Percentiles rank a stretch among this genome's conserved stretches.
Evolutionary conservation across 1,140 invertebrate species (phyloP).

Genomic region (Lepidotrigona ventralis): DNA sequence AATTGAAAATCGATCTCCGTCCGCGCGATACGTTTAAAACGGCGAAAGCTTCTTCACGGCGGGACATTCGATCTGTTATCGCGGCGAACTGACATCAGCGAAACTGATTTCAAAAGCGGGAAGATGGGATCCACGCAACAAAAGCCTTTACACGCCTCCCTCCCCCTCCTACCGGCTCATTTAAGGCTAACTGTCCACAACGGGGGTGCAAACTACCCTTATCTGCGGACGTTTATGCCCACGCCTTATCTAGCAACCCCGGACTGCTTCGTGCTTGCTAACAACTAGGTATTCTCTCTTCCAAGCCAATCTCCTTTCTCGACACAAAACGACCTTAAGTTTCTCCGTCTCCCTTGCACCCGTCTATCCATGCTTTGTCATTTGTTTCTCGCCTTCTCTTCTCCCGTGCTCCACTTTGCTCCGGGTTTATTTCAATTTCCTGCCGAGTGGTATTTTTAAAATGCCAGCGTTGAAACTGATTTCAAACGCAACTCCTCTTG

Average conservation of each 20-base stretch:
- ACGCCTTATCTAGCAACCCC: constrained; percentile 74
- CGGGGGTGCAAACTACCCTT: constrained; percentile 79
- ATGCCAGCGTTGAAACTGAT: constrained; percentile 1
- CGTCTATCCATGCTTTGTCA: constrained; percentile 10
- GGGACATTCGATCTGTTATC: constrained; percentile 46
- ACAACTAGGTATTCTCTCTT: constrained; percentile 69
- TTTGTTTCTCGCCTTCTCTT: constrained; percentile 19
- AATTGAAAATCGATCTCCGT: neutral
- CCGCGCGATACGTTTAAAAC: neutral
- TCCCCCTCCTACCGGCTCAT: constrained; percentile 68
- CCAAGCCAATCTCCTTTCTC: constrained; percentile 65
- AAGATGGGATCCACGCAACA: constrained; percentile 56
- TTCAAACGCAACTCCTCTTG: neutral
- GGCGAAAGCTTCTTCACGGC: constrained; percentile 11
- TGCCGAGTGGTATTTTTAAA: constrained; percentile 25
- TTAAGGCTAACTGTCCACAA: constrained; percentile 79
- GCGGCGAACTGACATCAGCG: constrained; percentile 21
- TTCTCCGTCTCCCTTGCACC: constrained; percentile 12
- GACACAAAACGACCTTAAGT: constrained; percentile 58
- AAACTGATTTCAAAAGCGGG: constrained; percentile 64
- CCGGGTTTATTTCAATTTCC: constrained; percentile 50
- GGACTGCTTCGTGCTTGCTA: constrained; percentile 70
- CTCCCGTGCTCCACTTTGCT: constrained; percentile 1
- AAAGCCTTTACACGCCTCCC: constrained; percentile 62
- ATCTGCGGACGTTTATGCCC: constrained; percentile 79